Percentiles rank a stretch among this genome's conserved stretches.
These are phyloP conservation scores for Cataglyphis altisquamis DNA, from an alignment of 2,888 invertebrate species.

Conservation along the genomic window DNA sequence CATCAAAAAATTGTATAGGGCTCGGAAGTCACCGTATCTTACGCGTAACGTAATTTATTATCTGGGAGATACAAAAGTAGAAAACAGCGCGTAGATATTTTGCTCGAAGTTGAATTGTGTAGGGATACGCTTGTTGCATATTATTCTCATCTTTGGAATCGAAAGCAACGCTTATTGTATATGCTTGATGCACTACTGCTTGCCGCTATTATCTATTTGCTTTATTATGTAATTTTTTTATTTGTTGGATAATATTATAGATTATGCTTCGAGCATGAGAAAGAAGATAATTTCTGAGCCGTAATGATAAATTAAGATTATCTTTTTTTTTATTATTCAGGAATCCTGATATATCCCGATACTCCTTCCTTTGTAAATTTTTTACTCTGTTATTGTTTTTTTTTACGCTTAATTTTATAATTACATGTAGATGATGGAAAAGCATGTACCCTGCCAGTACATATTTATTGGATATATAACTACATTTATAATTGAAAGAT, in stretches of 20 bases:
- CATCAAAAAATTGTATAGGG: background rate
- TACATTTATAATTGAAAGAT: slow-evolving; percentile 2
- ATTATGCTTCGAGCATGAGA: slow-evolving; percentile 7
- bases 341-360: slow-evolving; percentile 10
- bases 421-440: slow-evolving; percentile 62
- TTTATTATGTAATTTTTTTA: slow-evolving; percentile 38
- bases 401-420: slow-evolving; percentile 60
- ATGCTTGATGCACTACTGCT: slow-evolving; percentile 43
- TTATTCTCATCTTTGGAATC: slow-evolving; percentile 13
- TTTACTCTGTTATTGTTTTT: slow-evolving; percentile 10
- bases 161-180: slow-evolving; percentile 42
- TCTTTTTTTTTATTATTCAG: slow-evolving; percentile 53
- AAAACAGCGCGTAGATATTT: background rate
- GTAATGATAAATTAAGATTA: slow-evolving; percentile 24
- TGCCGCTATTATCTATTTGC: slow-evolving; percentile 11
- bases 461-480: slow-evolving; percentile 29
- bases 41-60: slow-evolving; percentile 11
- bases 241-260: slow-evolving; percentile 2
- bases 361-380: slow-evolving; percentile 8
- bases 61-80: background rate
- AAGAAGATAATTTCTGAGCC: slow-evolving; percentile 24
- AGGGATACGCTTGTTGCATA: slow-evolving; percentile 13
- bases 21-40: slow-evolving; percentile 11
- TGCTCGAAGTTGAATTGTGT: slow-evolving; percentile 15
- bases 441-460: slow-evolving; percentile 72